Evolutionary conservation across 2,888 invertebrate species (phyloP), one percentile per base, ranked within the genome.

Genomic region (Hirtodrosophila duncani): DNA sequence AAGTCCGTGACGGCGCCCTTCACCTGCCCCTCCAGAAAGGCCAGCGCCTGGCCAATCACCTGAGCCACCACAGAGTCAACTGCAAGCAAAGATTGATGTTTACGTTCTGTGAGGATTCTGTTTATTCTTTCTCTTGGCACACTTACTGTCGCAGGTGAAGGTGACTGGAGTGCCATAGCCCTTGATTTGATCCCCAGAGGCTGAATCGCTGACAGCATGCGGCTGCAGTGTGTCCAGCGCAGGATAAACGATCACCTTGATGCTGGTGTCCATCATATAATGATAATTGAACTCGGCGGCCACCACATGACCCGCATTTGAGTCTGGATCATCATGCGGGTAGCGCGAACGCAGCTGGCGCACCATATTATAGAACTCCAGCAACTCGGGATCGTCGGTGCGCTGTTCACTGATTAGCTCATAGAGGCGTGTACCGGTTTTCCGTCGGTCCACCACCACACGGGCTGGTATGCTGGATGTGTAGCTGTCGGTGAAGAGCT

Each of bases 111-210:
- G n/a, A n/a, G n/a, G n/a, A n/a, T n/a, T n/a, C n/a, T n/a, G n/a
- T n/a, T n/a, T n/a, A n/a, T n/a, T n/a, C n/a, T n/a, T n/a, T n/a
- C n/a, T n/a, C n/a, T n/a, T n/a, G 20, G 11, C 14, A 2, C 0
- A 70, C 81, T 75, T 88, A 96, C 97, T 94, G 88, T 97, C 96
- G 83, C 97, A 97, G 23, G 97, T 97, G 86, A 98, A 98, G 7
- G 91, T 91, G 69, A 96, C 91, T 4, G 97, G 94, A 85, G 90
- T 89, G 3, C 87, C 87, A 59, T 87, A 87, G 2, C 87, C 86
- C 8, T 86, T 84, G 21, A 87, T 72, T 34, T 83, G 81, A 0
- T 85, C 84, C 49, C 70, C 65, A n/a, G 61, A 59, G 18, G 67
- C 42, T 8, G 74, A 63, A 5, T 39, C 58, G 8, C 89, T 87